Evolutionary conservation across 2,888 invertebrate genomes (phyloP), one percentile per base, ranked within the genome.

Genomic region (Notodonta ziczac): DNA sequence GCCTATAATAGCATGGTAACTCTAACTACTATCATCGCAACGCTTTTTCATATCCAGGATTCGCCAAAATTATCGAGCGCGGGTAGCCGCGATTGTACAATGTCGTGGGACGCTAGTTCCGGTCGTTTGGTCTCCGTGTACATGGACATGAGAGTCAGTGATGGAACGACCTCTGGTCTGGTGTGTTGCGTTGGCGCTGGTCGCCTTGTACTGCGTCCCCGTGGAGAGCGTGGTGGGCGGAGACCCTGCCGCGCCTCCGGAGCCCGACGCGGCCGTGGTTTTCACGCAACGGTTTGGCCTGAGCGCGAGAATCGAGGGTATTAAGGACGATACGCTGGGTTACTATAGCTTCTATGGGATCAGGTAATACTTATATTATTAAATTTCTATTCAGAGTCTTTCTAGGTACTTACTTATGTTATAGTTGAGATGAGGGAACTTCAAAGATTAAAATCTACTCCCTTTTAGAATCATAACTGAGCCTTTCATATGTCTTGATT

Each of bases 341-440:
- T 95, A 96, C 79, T 97, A 97, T 70, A 95, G 95, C 35, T 97
- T 97, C 78, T 94, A 95, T 62, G 97, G 97, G 3, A 94, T 97
- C 67, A 94, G 96, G 85, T 97, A 61, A 58, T 35, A 32, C 48
- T 65, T n/a, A n/a, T n/a, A n/a, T 48, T 12, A n/a, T 48, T 53
- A 6, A 9, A 5, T n/a, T 46, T n/a, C 4, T 46, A 46, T 35
- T 35, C 35, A 35, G 7, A 35, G 24, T 24, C 24, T 2, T 24
- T 24, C 35, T 35, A 35, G 6, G 35, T 35, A 35, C n/a, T n/a
- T n/a, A n/a, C n/a, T n/a, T n/a, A n/a, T n/a, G n/a, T n/a, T n/a
- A n/a, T n/a, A n/a, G n/a, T n/a, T n/a, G 24, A 24, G 24, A 24
- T 24, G 24, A 24, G 24, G 24, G 24, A 24, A 24, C 24, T 24